Conservation (phyloP, 2,888 invertebrate species). For the Leucozona laternaria region DNA sequence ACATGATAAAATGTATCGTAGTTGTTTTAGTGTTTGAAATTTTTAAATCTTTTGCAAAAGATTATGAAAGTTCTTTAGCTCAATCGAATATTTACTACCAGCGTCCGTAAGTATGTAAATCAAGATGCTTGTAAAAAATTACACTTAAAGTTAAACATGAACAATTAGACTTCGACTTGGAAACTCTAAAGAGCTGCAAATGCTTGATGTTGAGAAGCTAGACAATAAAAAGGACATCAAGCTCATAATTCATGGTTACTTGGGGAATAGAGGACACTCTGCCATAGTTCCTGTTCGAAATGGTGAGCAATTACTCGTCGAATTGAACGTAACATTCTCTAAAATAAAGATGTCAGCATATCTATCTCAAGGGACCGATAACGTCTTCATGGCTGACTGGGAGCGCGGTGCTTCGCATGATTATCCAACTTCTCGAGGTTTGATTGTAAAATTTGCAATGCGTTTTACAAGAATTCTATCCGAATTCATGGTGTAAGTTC, state of each 20-base stretch:
- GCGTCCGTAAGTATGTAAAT: constrained; percentile 76
- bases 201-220: constrained; percentile 44
- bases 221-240: constrained; percentile 78
- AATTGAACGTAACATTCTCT: neutral
- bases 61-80: constrained; percentile 39
- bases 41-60: neutral
- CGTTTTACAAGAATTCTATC: constrained; percentile 78
- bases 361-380: constrained; percentile 79
- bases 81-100: constrained; percentile 78
- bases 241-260: constrained; percentile 82
- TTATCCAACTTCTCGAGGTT: constrained; percentile 79
- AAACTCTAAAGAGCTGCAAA: constrained; percentile 75
- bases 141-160: constrained; percentile 32
- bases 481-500: constrained; percentile 40
- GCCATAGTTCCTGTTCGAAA: constrained; percentile 79
- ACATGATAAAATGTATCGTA: constrained; percentile 15
- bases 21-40: constrained; percentile 2
- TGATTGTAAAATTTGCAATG: constrained; percentile 78
- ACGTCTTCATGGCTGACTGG: constrained; percentile 82
- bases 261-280: constrained; percentile 79
- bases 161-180: constrained; percentile 73
- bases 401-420: constrained; percentile 79
- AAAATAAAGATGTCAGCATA: constrained; percentile 78
- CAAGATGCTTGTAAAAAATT: neutral
- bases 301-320: constrained; percentile 39